phyloP scores from a whole-genome alignment of 2,113 vertebrate species.

The Lophotis ruficrista region DNA sequence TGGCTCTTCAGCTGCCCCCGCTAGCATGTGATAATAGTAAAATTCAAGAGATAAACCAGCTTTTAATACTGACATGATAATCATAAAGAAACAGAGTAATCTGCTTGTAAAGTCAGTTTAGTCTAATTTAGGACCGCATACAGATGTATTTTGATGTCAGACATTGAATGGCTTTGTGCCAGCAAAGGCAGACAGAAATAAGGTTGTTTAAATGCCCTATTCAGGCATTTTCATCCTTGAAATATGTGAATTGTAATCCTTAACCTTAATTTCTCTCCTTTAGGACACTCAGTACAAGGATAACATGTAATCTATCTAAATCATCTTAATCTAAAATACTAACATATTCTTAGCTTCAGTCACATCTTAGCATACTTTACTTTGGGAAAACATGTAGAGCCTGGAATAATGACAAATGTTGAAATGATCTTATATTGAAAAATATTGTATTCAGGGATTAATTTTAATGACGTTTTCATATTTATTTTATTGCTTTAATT shows the following conservation, averaged over 20 bases:
- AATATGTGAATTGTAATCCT: not conserved
- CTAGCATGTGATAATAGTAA: not conserved
- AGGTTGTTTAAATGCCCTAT: not conserved
- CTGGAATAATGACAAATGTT: not conserved
- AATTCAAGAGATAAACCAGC: not conserved
- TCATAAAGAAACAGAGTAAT: not conserved
- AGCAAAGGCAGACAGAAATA: not conserved
- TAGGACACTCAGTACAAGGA: not conserved
- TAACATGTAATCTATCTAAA: not conserved
- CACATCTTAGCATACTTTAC: not conserved
- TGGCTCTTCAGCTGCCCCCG: not conserved
- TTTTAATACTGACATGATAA: not conserved
- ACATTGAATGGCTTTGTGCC: not conserved
- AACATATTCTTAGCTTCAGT: not conserved
- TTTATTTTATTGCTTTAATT: constrained; percentile 47
- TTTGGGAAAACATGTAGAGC: not conserved
- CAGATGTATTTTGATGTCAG: not conserved
- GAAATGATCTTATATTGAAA: not conserved
- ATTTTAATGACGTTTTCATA: constrained; percentile 34
- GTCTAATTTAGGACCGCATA: not conserved
- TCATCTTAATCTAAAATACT: not conserved
- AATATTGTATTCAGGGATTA: not conserved
- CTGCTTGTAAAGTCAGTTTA: not conserved
- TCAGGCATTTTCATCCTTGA: not conserved
- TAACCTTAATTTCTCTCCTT: not conserved